Conservation (phyloP, 2,888 invertebrate genomes). For the Thymelicus acteon region DNA sequence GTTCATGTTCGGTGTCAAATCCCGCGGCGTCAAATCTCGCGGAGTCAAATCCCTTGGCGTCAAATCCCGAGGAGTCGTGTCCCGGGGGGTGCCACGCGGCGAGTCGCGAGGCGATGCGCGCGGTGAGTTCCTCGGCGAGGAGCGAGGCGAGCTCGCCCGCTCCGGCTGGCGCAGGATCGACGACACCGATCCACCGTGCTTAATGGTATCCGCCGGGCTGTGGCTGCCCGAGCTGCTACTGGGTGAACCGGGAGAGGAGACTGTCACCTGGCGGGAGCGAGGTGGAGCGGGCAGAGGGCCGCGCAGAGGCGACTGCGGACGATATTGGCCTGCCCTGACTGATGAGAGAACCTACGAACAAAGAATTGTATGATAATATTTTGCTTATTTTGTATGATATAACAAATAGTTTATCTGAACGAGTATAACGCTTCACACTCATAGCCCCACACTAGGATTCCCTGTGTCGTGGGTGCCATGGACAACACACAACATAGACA, state of each 20-base stretch:
- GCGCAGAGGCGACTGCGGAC: constrained; percentile 88
- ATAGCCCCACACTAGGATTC: no score
- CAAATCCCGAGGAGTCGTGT: constrained; percentile 52
- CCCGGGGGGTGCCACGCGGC: constrained; percentile 60
- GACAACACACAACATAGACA: no score
- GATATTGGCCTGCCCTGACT: constrained; percentile 89
- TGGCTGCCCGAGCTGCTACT: constrained; percentile 94
- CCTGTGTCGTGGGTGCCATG: no score
- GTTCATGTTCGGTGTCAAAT: constrained; percentile 43
- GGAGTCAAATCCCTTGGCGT: constrained; percentile 59
- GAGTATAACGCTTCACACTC: no score
- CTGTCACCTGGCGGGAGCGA: constrained; percentile 79
- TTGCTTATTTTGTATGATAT: no score
- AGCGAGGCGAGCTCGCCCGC: constrained; percentile 66
- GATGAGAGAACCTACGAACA: constrained; percentile 87
- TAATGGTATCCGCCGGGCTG: constrained; percentile 91
- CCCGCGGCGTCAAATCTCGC: constrained; percentile 38
- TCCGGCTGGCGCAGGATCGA: constrained; percentile 78
- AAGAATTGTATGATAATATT: not conserved
- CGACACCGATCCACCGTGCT: constrained; percentile 84
- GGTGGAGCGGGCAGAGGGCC: constrained; percentile 84
- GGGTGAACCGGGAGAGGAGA: constrained; percentile 92
- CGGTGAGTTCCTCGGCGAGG: constrained; percentile 74
- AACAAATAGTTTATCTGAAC: no score
- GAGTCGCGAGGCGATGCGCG: constrained; percentile 70